phyloP scores from a whole-genome alignment of 2,797 vertebrate genomes.

The Halcyon chelicuti region DNA sequence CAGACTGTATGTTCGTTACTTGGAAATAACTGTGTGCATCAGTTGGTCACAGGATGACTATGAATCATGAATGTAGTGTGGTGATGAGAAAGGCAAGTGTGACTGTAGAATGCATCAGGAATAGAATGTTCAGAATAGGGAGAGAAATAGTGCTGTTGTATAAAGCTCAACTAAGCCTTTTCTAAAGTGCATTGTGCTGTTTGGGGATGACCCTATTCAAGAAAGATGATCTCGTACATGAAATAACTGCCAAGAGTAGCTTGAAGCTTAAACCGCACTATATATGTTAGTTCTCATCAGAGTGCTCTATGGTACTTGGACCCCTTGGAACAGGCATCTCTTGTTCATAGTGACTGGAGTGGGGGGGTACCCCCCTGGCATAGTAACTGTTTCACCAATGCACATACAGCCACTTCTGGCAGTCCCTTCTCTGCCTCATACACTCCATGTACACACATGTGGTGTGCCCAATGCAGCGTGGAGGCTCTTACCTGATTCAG shows the following conservation, averaged over 20 bases:
- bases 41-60: not conserved
- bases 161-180: not conserved
- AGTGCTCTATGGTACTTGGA: fast-evolving
- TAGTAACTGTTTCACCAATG: not conserved
- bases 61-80: conserved; percentile 3
- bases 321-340: not conserved
- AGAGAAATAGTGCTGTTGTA: not conserved
- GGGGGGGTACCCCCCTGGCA: not conserved
- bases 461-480: not conserved
- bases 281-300: not conserved
- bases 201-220: not conserved
- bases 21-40: not conserved
- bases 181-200: not conserved
- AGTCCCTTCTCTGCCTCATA: not conserved
- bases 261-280: not conserved
- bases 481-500: not conserved
- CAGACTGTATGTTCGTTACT: not conserved
- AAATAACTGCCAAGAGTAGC: not conserved
- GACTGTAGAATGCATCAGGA: not conserved
- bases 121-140: not conserved
- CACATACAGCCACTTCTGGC: not conserved
- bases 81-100: not conserved
- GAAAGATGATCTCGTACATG: not conserved
- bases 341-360: not conserved
- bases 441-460: not conserved